Percentiles rank a stretch among this genome's conserved stretches.
phyloP scores from a whole-genome alignment of 1,140 invertebrate species.

The Ceratoteleas bidentatus region DNA sequence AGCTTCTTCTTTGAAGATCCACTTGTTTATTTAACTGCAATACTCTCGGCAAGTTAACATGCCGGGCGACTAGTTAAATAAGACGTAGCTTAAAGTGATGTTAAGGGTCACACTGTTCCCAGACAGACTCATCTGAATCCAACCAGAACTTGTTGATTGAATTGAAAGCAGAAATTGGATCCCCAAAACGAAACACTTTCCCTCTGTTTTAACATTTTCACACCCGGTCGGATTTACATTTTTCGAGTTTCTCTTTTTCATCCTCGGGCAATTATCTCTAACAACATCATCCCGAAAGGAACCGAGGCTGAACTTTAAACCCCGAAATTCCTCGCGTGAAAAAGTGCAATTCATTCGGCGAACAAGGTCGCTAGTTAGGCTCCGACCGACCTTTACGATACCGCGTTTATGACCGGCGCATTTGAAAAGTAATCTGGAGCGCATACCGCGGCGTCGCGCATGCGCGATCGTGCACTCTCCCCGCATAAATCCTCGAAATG shows the following conservation, averaged over 20 bases:
- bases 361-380: too few species aligned
- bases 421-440: conserved; percentile 56
- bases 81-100: not conserved
- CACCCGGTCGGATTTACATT: too few species aligned
- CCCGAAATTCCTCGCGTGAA: too few species aligned
- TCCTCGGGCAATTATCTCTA: too few species aligned
- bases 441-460: conserved; percentile 55
- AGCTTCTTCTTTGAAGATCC: conserved; percentile 8
- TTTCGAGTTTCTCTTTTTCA: too few species aligned
- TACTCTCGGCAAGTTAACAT: not conserved
- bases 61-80: not conserved
- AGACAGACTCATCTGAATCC: not conserved
- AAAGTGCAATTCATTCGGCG: too few species aligned
- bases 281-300: too few species aligned
- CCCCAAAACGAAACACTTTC: too few species aligned
- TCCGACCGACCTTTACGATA: conserved; percentile 34
- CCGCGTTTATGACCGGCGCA: conserved; percentile 52
- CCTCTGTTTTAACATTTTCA: too few species aligned
- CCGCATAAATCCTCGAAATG: conserved; percentile 59
- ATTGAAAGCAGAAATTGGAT: too few species aligned
- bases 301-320: too few species aligned
- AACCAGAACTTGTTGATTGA: not conserved
- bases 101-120: not conserved
- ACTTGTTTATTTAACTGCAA: conserved; percentile 1
- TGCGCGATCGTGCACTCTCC: conserved; percentile 37